These are phyloP conservation scores for Eupithecia pulchellata DNA, from an alignment of 2,888 invertebrate species.

Conservation along the genomic window DNA sequence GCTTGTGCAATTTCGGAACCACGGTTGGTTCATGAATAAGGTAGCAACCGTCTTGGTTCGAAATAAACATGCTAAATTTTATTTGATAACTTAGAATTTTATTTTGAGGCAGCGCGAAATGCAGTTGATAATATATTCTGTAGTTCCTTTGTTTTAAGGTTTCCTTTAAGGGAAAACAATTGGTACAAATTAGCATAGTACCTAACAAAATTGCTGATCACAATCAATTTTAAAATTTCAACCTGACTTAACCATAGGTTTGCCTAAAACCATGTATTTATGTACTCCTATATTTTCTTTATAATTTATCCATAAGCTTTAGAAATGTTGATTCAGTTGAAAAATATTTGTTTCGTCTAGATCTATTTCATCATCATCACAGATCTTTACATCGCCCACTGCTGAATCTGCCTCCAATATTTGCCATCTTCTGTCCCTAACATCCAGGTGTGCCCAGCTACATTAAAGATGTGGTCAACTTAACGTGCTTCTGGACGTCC, in stretches of 20 bases:
- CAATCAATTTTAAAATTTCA: not conserved
- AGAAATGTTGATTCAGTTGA: not conserved
- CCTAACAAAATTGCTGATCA: not conserved
- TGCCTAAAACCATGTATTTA: too few species aligned
- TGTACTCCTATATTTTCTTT: too few species aligned
- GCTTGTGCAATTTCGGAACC: not conserved
- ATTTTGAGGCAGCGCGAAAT: not conserved
- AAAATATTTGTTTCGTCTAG: not conserved
- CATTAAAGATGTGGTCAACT: not conserved
- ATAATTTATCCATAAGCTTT: too few species aligned
- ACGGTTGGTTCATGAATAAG: not conserved
- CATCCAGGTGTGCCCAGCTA: not conserved
- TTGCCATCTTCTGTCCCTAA: not conserved
- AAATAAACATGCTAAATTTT: not conserved
- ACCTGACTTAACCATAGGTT: too few species aligned
- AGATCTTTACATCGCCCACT: not conserved
- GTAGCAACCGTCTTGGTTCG: not conserved
- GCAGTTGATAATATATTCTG: not conserved
- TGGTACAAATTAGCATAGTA: not conserved
- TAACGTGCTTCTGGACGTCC: not conserved
- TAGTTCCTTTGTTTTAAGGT: not conserved
- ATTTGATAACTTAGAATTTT: not conserved
- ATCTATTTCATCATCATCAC: not conserved
- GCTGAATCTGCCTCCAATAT: not conserved
- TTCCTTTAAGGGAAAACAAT: not conserved